Evolutionary conservation across 1,140 invertebrate species (phyloP).

Genomic region (Orchesella cincta): DNA sequence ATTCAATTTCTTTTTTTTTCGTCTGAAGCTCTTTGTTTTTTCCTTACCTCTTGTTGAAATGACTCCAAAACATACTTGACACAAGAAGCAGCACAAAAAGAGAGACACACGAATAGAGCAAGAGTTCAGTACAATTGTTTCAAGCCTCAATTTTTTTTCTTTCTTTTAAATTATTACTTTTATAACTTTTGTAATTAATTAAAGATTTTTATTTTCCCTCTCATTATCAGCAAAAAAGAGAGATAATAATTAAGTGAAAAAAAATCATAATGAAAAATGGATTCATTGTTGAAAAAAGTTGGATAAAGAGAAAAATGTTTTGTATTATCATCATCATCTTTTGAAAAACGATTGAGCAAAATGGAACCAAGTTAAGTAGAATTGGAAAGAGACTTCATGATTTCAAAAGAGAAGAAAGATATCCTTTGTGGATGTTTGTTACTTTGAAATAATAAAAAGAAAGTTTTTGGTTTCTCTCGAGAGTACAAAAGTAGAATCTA

Average conservation of each 20-base stretch:
- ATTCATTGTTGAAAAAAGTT: no score
- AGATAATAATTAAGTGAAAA: background rate
- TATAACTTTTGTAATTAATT: background rate
- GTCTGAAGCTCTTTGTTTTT: no score
- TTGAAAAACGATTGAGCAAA: no score
- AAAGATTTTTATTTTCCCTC: background rate
- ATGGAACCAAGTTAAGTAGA: no score
- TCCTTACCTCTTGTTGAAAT: constrained; percentile 96
- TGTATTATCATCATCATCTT: no score
- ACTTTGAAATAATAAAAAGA: background rate
- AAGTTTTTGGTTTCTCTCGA: background rate
- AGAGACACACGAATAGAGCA: constrained; percentile 62
- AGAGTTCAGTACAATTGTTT: background rate
- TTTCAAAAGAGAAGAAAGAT: background rate
- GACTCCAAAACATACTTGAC: constrained; percentile 90
- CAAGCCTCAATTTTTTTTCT: background rate
- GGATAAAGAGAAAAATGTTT: no score
- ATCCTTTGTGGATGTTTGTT: no score
- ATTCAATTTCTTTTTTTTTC: no score
- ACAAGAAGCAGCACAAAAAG: constrained; percentile 59
- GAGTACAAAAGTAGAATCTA: background rate
- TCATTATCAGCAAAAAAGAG: background rate
- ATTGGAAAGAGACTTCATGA: no score
- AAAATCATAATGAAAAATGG: background rate
- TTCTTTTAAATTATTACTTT: constrained; percentile 14